These are phyloP conservation scores for Vulpes ferrilata DNA, from an alignment of 2,113 vertebrate genomes.

Conservation along the genomic window DNA sequence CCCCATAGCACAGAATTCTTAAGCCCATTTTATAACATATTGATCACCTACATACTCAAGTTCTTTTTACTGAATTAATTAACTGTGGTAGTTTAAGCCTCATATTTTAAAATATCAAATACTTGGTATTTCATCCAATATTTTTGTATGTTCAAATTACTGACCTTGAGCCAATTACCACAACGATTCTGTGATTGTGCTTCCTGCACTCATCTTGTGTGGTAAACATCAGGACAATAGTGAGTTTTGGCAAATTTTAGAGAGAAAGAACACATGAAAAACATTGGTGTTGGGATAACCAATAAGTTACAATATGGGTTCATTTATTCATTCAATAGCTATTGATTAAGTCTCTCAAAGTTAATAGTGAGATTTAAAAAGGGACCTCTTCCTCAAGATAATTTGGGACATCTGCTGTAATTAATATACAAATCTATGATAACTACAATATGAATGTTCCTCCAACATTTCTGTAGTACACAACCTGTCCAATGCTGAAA, in stretches of 20 bases:
- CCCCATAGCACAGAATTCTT: not conserved
- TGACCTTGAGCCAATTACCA: not conserved
- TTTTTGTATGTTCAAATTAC: not conserved
- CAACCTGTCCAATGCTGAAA: not conserved
- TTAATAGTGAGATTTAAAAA: conserved; percentile 13
- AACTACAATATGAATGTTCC: not conserved
- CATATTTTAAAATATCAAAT: conserved; percentile 24
- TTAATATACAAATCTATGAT: not conserved
- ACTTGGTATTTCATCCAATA: not conserved
- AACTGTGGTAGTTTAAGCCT: not conserved
- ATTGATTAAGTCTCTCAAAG: not conserved
- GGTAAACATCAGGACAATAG: not conserved
- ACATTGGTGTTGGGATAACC: not conserved
- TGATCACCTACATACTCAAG: not conserved
- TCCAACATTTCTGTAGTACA: not conserved
- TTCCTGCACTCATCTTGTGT: not conserved
- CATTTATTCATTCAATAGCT: not conserved
- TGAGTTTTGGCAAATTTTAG: not conserved
- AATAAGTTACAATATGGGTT: not conserved
- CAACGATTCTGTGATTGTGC: not conserved
- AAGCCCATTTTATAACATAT: not conserved
- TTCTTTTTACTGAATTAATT: conserved; percentile 35
- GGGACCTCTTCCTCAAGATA: not conserved
- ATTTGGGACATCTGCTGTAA: not conserved
- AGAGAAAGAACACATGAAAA: not conserved